Evolutionary conservation across 2,797 vertebrate genomes (phyloP).

Genomic region (Sebastes melanostomus): DNA sequence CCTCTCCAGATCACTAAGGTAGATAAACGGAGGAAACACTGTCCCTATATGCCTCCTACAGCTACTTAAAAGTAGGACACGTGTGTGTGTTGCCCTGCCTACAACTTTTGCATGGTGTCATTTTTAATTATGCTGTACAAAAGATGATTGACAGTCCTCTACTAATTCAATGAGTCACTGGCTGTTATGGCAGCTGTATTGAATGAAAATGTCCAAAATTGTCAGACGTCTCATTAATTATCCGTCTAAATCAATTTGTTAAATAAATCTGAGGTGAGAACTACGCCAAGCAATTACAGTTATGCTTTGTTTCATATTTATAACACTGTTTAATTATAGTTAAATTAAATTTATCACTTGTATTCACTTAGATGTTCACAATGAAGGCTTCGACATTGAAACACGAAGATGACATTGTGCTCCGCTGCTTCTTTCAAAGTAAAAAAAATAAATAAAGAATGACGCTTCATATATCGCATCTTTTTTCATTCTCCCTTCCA

Average conservation of each 20-base stretch:
- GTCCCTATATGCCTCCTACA: neutral
- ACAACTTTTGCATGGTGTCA: neutral
- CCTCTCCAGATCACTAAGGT: conserved; percentile 96
- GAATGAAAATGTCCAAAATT: neutral
- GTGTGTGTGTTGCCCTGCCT: neutral
- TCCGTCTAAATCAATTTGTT: neutral
- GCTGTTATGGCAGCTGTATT: neutral
- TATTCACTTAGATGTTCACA: neutral
- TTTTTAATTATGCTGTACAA: neutral
- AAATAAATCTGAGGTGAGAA: neutral
- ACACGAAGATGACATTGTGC: neutral
- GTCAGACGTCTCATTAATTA: neutral
- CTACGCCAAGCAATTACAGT: neutral
- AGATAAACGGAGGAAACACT: neutral
- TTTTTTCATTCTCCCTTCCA: conserved; percentile 51
- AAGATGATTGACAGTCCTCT: neutral
- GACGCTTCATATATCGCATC: neutral
- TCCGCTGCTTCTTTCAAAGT: neutral
- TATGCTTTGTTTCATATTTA: neutral
- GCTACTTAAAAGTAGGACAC: neutral
- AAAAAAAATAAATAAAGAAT: neutral
- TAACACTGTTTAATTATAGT: neutral
- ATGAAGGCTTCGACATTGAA: neutral
- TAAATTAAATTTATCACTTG: neutral
- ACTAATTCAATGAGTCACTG: neutral